Conservation (phyloP, 2,888 invertebrate species). For the Phyto melanocephala region DNA sequence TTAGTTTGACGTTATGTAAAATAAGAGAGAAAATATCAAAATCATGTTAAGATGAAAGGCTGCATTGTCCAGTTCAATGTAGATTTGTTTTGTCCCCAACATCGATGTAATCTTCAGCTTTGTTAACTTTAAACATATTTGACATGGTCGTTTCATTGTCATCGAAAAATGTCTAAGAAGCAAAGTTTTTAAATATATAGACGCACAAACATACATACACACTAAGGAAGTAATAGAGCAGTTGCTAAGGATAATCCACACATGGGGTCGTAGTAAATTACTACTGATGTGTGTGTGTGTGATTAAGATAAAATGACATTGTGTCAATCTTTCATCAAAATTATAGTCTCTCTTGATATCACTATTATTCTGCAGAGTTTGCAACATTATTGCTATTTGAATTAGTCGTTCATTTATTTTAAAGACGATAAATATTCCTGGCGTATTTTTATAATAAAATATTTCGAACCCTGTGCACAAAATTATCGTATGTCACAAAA, state of each 20-base stretch:
- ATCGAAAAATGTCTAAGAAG: constrained; percentile 11
- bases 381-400: constrained; percentile 1
- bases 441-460: no score
- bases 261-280: background rate
- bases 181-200: background rate
- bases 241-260: constrained; percentile 41
- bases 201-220: background rate
- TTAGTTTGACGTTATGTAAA: constrained; percentile 12
- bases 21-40: background rate
- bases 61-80: constrained; percentile 54
- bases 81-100: constrained; percentile 13
- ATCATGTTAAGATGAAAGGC: constrained; percentile 39
- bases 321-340: constrained; percentile 38
- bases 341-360: constrained; percentile 10
- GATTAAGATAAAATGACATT: constrained; percentile 2
- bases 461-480: no score
- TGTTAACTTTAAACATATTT: constrained; percentile 57
- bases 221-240: background rate
- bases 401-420: background rate
- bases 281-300: background rate
- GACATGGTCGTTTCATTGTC: constrained; percentile 47
- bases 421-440: no score
- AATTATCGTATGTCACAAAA: no score
- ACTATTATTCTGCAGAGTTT: background rate
- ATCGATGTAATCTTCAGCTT: constrained; percentile 40